Evolutionary conservation across 1,140 invertebrate species (phyloP).

Genomic region (Rhizoglyphus robini): DNA sequence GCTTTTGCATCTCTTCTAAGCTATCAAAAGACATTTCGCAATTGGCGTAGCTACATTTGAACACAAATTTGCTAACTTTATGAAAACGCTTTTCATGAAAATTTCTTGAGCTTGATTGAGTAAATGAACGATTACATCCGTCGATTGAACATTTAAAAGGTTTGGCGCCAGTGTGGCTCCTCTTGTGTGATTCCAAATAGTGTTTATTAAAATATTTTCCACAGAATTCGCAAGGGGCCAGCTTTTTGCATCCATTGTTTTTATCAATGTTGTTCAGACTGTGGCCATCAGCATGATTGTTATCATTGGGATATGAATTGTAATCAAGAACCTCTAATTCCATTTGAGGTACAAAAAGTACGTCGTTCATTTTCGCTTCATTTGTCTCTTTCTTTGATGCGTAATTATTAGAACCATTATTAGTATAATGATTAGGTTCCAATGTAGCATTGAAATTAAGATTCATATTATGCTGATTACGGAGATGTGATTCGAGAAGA

Average conservation of each 20-base stretch:
- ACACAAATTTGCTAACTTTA: conserved; percentile 1
- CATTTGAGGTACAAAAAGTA: conserved; percentile 16
- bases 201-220: conserved; percentile 20
- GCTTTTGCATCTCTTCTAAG: not conserved
- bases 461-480: not conserved
- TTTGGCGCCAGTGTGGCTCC: not conserved
- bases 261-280: not conserved
- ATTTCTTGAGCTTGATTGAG: conserved; percentile 11
- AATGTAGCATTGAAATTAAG: not conserved
- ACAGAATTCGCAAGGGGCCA: not conserved
- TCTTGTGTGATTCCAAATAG: conserved; percentile 4
- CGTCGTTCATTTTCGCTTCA: not conserved
- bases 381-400: not conserved
- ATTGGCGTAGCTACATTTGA: not conserved
- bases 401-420: not conserved
- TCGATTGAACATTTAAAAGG: conserved; percentile 15
- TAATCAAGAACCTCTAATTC: conserved; percentile 15
- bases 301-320: not conserved
- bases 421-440: not conserved
- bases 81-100: conserved; percentile 18
- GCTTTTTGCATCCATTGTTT: not conserved
- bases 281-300: not conserved
- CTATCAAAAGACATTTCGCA: not conserved
- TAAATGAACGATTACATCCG: conserved; percentile 15
- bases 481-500: not conserved